Percentiles rank a stretch among this genome's conserved stretches.
These are phyloP conservation scores for Bilobella aurantiaca DNA, from an alignment of 1,140 invertebrate species.

Conservation along the genomic window DNA sequence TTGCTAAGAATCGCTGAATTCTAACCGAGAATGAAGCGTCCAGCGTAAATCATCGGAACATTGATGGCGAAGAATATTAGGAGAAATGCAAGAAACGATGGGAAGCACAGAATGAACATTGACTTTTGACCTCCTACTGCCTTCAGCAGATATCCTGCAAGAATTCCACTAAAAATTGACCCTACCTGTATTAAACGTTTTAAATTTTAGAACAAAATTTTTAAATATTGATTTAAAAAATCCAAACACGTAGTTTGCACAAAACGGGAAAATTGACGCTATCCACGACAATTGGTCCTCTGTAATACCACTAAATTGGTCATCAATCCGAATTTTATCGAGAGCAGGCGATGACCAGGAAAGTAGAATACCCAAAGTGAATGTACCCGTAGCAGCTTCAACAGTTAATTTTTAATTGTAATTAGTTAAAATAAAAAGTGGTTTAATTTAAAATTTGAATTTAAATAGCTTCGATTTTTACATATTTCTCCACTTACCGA, in stretches of 20 bases:
- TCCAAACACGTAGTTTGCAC: too few species aligned
- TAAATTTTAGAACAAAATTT: too few species aligned
- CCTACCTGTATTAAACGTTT: too few species aligned
- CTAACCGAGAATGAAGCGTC: neutral
- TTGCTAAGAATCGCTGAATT: too few species aligned
- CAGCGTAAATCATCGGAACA: neutral
- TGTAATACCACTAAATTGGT: neutral
- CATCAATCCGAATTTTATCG: neutral
- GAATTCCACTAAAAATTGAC: neutral
- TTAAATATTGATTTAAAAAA: too few species aligned
- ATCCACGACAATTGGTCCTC: neutral
- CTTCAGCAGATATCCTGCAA: neutral
- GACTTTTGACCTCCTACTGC: neutral
- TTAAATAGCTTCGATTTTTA: neutral
- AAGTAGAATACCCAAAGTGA: neutral
- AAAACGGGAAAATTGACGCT: neutral
- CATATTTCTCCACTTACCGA: neutral
- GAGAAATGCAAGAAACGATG: neutral
- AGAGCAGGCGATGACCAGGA: neutral
- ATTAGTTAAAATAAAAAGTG: neutral
- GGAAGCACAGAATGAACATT: neutral
- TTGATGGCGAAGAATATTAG: neutral
- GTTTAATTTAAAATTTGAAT: neutral
- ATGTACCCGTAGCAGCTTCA: neutral
- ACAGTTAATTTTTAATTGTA: too few species aligned